Evolutionary conservation across 2,888 invertebrate species (phyloP).

Genomic region (Pyrochroa serraticornis): DNA sequence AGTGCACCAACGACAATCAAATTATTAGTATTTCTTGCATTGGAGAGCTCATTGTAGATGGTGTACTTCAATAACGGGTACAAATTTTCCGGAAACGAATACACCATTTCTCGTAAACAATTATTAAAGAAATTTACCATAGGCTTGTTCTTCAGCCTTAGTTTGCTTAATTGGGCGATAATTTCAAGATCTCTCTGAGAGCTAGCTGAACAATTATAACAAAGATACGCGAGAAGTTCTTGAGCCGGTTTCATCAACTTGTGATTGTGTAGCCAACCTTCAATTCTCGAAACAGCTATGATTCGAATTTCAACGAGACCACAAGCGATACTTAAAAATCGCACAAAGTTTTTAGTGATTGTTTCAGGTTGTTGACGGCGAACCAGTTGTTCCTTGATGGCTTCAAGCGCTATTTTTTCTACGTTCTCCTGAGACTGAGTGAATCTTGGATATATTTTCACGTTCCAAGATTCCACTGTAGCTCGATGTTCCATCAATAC

Average conservation of each 20-base stretch:
- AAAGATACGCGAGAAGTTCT: constrained; percentile 88
- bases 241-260: constrained; percentile 92
- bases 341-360: constrained; percentile 86
- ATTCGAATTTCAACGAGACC: constrained; percentile 87
- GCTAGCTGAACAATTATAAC: constrained; percentile 83
- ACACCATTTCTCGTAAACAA: constrained; percentile 88
- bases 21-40: constrained; percentile 92
- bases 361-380: constrained; percentile 85
- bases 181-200: constrained; percentile 69
- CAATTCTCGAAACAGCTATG: constrained; percentile 80
- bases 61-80: constrained; percentile 87
- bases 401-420: constrained; percentile 83
- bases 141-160: constrained; percentile 92
- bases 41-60: constrained; percentile 93
- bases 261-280: constrained; percentile 95
- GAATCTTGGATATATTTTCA: constrained; percentile 65
- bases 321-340: constrained; percentile 81
- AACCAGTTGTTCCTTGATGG: constrained; percentile 85
- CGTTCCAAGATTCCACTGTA: constrained; percentile 57
- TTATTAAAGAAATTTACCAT: constrained; percentile 87
- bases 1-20: constrained; percentile 89
- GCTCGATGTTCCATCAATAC: constrained; percentile 56
- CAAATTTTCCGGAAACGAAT: constrained; percentile 82
- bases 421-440: constrained; percentile 68
- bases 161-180: constrained; percentile 83